Percentiles rank a stretch among this genome's conserved stretches.
Conservation (phyloP, 2,113 vertebrate genomes). For the Megalops atlanticus region DNA sequence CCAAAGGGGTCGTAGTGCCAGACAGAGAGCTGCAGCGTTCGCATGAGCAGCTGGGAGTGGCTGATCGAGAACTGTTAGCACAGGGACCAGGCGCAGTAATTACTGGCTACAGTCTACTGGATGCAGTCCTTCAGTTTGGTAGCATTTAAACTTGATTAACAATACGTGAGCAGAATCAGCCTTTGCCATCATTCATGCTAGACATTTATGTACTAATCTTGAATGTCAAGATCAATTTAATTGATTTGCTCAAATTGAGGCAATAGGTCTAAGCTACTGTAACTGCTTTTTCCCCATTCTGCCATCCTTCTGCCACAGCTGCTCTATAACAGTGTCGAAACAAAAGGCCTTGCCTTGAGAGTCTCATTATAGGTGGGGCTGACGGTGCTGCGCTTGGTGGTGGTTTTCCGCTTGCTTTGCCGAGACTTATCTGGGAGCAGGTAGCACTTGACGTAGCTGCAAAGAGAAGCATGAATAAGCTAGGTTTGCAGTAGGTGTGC, state of each 20-base stretch:
- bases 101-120: no score
- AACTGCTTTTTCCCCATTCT: no score
- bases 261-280: neutral
- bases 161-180: no score
- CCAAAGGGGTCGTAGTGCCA: constrained; percentile 93
- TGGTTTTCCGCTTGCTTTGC: constrained; percentile 90
- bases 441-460: constrained; percentile 93
- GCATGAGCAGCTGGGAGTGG: constrained; percentile 74
- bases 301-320: neutral
- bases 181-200: neutral
- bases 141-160: no score
- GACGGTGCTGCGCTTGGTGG: constrained; percentile 79
- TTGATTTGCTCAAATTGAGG: constrained; percentile 34
- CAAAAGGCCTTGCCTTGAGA: constrained; percentile 73
- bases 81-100: constrained; percentile 4
- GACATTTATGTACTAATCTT: constrained; percentile 40
- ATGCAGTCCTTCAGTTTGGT: no score
- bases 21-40: constrained; percentile 85
- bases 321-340: neutral
- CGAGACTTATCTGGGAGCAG: constrained; percentile 92
- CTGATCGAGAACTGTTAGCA: constrained; percentile 81
- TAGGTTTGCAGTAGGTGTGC: neutral
- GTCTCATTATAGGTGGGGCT: constrained; percentile 86
- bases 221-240: constrained; percentile 48
- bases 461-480: neutral